Evolutionary conservation across 2,888 invertebrate species (phyloP), one percentile per base, ranked within the genome.

Genomic region (Ophion slaviceki): DNA sequence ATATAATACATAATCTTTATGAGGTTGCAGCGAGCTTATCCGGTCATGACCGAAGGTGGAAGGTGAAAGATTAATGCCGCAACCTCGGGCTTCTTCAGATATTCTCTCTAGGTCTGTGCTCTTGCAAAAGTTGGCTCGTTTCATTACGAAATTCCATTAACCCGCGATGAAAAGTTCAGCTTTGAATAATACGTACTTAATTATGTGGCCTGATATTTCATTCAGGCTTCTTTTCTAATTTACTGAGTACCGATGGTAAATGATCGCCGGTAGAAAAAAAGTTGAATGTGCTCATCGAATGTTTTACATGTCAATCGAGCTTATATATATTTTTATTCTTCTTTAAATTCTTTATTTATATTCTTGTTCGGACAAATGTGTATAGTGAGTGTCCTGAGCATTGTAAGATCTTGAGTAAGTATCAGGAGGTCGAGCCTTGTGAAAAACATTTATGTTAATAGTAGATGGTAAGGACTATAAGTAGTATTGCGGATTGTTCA

Each of bases 131-230:
- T 80, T 80, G 1, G 45, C 57, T 74, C 80, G 66, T 80, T 80
- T 80, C 71, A 80, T 80, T 64, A 80, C 17, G 71, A 71, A 80
- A 80, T 80, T 74, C 80, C 66, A 80, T 80, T 80, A 80, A 80
- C 72, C 72, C 80, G 66, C 20, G 72, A 80, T 72, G 59, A 40
- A 66, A 66, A 74, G 80, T 80, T 80, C 72, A 72, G 59, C 72
- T 71, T 74, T 67, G 80, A 72, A 80, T 72, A 74, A 80, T 80
- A 66, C 66, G 66, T 28, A 66, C 62, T 71, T 57, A 68, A 70
- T 61, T 67, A n/a, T 61, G 45, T 40, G 59, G n/a, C 68, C 4
- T 59, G 14, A 14, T 5, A 78, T 59, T 77, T 61, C 59, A 59
- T 47, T 45, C 61, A 6, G 24, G 45, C n/a, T 61, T 76, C 53